A percentile compares a stretch with the other conserved stretches of the same genome.
Conservation (phyloP, 2,888 invertebrate genomes). For the Cephus sareptanus region DNA sequence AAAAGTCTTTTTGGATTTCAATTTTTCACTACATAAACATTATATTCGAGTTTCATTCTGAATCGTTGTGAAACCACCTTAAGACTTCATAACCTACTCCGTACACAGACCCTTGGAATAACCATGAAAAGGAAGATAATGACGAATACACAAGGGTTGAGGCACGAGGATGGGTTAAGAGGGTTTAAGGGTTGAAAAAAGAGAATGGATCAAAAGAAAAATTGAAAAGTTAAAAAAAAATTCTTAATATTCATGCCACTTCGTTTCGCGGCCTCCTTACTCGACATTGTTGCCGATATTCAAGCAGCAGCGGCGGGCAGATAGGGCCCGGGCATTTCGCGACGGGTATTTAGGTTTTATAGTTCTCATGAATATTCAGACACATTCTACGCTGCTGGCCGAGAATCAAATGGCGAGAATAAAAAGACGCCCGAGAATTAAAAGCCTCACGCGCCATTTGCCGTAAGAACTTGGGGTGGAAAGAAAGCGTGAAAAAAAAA, state of each 20-base stretch:
- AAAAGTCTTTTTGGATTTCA: background rate
- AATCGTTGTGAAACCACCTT: background rate
- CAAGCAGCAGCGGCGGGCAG: background rate
- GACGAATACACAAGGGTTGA: too few relatives aligned
- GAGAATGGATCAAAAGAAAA: too few relatives aligned
- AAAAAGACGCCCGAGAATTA: background rate
- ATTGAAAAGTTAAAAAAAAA: too few relatives aligned
- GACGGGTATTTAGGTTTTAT: background rate
- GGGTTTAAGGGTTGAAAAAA: too few relatives aligned
- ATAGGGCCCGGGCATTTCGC: background rate
- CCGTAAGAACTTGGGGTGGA: background rate
- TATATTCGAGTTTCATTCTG: background rate
- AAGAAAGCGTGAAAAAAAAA: background rate
- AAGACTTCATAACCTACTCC: background rate
- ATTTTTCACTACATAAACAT: background rate
- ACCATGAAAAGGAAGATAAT: too few relatives aligned
- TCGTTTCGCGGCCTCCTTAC: background rate
- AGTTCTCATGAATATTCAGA: background rate
- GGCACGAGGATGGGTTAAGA: too few relatives aligned
- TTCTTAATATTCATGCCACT: background rate
- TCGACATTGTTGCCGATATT: background rate
- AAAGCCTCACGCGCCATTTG: background rate
- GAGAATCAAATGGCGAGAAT: background rate
- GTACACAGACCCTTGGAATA: background rate
- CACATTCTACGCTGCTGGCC: background rate